Evolutionary conservation across 2,888 invertebrate genomes (phyloP), one percentile per base, ranked within the genome.

Genomic region (Pseudanteris insignis): DNA sequence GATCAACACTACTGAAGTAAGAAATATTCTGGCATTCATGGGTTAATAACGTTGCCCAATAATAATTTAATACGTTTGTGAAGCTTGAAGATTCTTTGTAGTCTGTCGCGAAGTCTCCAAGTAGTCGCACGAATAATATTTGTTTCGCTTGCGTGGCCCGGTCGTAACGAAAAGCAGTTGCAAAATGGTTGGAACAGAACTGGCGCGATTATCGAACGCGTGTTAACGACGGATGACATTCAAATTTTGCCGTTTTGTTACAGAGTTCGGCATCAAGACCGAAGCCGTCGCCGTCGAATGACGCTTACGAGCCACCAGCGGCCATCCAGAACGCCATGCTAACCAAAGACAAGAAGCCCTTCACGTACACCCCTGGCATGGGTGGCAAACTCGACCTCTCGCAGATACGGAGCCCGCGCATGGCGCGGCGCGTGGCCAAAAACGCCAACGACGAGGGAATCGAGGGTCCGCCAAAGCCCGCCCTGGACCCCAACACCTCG

Each of bases 341-440:
- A 89, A 92, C 92, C 72, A 94, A 94, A 81, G 95, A 95, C 81
- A 96, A 95, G 81, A 95, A 95, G 75, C 95, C 95, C 7, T 96
- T 96, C 79, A 95, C 95, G n/a, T 96, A 96, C 80, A 94, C 94
- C 10, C 95, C 95, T 1, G 94, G 95, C 10, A 95, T 95, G 64
- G 79, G 79, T 2, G 80, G 80, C 2, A 80, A 80, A 47, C 85
- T 95, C 55, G 93, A 95, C 80, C 83, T 95, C 41, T 92, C 93
- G 6, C 93, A 95, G 81, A 94, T 95, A 60, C 86, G 88, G 63
- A 94, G 93, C 44, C 94, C 94, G 6, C 86, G 93, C 68, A 94
- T 95, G 93, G 91, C 91, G 2, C 85, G 92, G 67, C 84, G 94
- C 63, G 79, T 84, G 59, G 84, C 84, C 13, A 84, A 88, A 65